Conservation (phyloP, 2,113 vertebrate species). For the Regulus satrapa region DNA sequence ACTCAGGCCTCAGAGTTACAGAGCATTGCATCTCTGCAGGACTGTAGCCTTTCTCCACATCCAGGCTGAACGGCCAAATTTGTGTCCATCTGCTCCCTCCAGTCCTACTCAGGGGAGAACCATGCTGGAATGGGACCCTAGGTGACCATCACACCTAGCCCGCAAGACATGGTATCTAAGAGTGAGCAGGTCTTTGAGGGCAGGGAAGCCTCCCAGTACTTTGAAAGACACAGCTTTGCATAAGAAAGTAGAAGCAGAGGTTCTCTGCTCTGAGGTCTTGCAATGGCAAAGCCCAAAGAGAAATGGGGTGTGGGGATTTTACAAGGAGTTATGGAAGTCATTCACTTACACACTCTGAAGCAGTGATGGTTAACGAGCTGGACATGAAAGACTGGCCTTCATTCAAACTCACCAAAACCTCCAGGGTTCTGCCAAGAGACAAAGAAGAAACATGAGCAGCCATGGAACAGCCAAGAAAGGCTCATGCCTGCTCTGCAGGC, state of each 20-base stretch:
- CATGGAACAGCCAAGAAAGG: background rate
- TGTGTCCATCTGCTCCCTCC: background rate
- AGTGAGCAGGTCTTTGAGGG: background rate
- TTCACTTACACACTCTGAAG: slow-evolving; percentile 89
- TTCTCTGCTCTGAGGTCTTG: background rate
- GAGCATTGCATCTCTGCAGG: background rate
- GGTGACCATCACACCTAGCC: background rate
- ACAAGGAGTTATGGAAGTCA: background rate
- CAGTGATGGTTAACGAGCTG: slow-evolving; percentile 80
- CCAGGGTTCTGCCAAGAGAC: slow-evolving; percentile 79
- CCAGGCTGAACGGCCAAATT: background rate
- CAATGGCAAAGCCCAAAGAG: background rate
- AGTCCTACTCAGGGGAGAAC: background rate
- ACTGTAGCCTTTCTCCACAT: background rate
- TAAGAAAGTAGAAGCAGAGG: background rate
- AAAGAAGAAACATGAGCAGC: background rate
- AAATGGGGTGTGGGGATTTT: background rate
- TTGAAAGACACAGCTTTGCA: background rate
- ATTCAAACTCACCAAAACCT: slow-evolving; percentile 89
- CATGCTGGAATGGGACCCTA: background rate
- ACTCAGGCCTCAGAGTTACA: rapidly evolving
- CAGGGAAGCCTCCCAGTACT: background rate
- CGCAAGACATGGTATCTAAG: background rate
- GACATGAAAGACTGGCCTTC: slow-evolving; percentile 82
- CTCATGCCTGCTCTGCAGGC: rapidly evolving